A percentile compares a stretch with the other conserved stretches of the same genome.
phyloP scores from a whole-genome alignment of 2,797 vertebrate genomes.

The Pelodytes ibericus region DNA sequence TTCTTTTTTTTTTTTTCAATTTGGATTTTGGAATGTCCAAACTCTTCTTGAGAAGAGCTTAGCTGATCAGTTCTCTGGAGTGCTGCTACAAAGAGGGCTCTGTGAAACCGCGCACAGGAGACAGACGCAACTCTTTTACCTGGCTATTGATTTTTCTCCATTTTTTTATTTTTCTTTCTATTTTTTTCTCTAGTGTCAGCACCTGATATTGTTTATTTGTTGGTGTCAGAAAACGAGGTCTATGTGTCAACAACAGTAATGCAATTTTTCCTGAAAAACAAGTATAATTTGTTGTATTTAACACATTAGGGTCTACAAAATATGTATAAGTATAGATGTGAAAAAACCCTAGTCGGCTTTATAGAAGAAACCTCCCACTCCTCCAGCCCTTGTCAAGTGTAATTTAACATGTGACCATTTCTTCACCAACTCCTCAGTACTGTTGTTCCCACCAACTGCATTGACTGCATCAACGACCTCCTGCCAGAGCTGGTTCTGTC shows the following conservation, averaged over 20 bases:
- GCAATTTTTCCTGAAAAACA: too few species aligned
- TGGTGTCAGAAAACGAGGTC: conserved; percentile 7
- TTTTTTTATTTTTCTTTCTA: conserved; percentile 32
- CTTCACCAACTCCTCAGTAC: too few species aligned
- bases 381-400: too few species aligned
- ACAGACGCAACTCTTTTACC: conserved; percentile 10
- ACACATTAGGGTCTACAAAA: too few species aligned
- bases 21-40: conserved; percentile 19
- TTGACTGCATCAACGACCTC: too few species aligned
- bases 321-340: too few species aligned
- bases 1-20: conserved; percentile 9
- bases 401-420: too few species aligned
- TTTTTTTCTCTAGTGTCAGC: conserved; percentile 10
- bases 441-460: too few species aligned
- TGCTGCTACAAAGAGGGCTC: conserved; percentile 4
- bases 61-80: conserved; percentile 25
- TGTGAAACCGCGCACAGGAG: conserved; percentile 12
- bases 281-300: too few species aligned
- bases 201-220: conserved; percentile 36
- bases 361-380: too few species aligned
- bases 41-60: conserved; percentile 11
- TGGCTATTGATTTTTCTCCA: conserved; percentile 4
- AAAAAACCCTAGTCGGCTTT: too few species aligned
- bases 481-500: too few species aligned
- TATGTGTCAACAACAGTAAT: neutral